Evolutionary conservation across 1,140 invertebrate genomes (phyloP), one percentile per base, ranked within the genome.

Genomic region (Anastatus disparis): DNA sequence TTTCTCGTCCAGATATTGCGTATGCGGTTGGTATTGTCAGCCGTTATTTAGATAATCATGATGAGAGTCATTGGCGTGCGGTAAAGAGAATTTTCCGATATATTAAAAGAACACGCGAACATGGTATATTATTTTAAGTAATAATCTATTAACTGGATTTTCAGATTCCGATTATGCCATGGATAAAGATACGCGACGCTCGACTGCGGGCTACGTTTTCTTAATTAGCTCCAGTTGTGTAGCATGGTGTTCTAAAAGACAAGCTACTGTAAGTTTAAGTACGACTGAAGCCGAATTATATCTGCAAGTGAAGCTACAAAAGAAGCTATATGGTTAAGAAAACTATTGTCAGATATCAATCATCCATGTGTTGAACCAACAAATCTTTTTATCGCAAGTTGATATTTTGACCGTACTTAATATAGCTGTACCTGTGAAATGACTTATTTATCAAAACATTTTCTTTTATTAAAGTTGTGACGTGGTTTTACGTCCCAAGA

Each of bases 31-130:
- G 73, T 42, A 68, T 48, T 15, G 52, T 74, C 10, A 46, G 52
- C 9, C 38, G 40, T 7, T 40, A 55, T 24, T 15, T 61, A 2
- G 56, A 66, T 10, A 66, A 66, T 35, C 71, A 73, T 40, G 73
- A 73, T 22, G 52, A 71, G 64, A 17, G 27, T 6, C 82, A 84
- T 70, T 86, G 82, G 79, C 40, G n/a, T 26, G 79, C 78, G 24
- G 80, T 78, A 6, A 85, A 85, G 50, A 71, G 80, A 17, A 75
- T 87, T 1, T 72, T 86, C 6, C 26, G 78, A 13, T 87, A 87
- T 73, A 52, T 87, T 1, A 79, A 81, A 64, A 77, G 76, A 27
- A 87, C 85, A 22, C 61, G 12, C 3, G 46, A 81, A 53, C 71
- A 62, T 13, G 76, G 77, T 0, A 35, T 81, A 2, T 48, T 72